phyloP scores from a whole-genome alignment of 2,797 vertebrate genomes.

The Bovichtus diacanthus region DNA sequence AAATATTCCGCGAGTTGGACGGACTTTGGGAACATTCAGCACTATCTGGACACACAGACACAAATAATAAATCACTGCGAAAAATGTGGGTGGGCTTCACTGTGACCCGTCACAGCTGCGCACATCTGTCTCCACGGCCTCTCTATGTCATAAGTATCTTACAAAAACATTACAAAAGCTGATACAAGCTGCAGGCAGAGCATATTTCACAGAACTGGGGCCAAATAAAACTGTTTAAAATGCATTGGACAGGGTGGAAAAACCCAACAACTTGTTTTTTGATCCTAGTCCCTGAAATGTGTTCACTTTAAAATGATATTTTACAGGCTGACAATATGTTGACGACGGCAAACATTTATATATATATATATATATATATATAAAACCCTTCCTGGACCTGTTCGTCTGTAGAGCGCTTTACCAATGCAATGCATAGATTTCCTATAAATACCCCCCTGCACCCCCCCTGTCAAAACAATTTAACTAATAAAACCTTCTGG shows the following conservation, averaged over 20 bases:
- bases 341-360: slow-evolving; percentile 32
- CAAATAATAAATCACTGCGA: slow-evolving; percentile 49
- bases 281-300: slow-evolving; percentile 17
- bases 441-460: not conserved
- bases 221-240: slow-evolving; percentile 59
- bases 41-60: not conserved
- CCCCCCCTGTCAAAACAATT: slow-evolving; percentile 6
- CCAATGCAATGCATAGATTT: not conserved
- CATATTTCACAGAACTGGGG: slow-evolving; percentile 32
- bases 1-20: not conserved
- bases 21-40: not conserved
- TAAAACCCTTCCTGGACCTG: not conserved
- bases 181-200: slow-evolving; percentile 59
- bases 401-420: not conserved
- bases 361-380: no score
- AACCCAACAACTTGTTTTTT: slow-evolving; percentile 18
- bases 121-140: slow-evolving; percentile 68
- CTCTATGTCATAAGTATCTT: slow-evolving; percentile 59
- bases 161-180: slow-evolving; percentile 66
- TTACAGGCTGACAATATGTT: slow-evolving; percentile 18
- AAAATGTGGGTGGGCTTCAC: slow-evolving; percentile 74
- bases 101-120: slow-evolving; percentile 68
- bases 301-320: slow-evolving; percentile 31
- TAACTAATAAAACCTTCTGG: slow-evolving; percentile 43
- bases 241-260: slow-evolving; percentile 18